Conservation (phyloP, 2,113 vertebrate genomes). For the Heterotilapia buettikoferi region DNA sequence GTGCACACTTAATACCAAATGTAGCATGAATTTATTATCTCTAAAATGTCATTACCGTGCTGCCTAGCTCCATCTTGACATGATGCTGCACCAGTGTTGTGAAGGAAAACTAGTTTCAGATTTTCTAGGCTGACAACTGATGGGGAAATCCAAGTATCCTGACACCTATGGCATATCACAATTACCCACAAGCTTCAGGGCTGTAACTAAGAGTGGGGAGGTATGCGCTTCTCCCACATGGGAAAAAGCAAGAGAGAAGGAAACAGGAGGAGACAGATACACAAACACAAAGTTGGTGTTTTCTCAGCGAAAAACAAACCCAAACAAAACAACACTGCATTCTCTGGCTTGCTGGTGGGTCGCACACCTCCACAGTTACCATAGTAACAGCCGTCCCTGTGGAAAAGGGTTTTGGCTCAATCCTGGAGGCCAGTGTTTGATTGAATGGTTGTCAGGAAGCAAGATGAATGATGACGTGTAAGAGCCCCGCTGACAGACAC, state of each 20-base stretch:
- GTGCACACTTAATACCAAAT: not conserved
- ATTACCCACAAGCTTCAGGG: constrained; percentile 10
- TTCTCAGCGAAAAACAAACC: not conserved
- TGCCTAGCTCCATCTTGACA: not conserved
- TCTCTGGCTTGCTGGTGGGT: constrained; percentile 37
- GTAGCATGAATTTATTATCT: not conserved
- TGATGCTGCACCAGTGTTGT: not conserved
- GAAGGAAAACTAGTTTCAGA: not conserved
- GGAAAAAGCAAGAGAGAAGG: not conserved
- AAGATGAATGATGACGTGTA: constrained; percentile 48
- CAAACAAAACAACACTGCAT: constrained; percentile 1
- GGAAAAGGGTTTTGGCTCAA: constrained; percentile 31
- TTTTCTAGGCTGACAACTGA: not conserved
- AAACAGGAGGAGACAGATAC: not conserved
- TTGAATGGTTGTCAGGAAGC: constrained; percentile 57
- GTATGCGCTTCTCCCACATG: not conserved
- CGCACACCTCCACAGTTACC: constrained; percentile 48
- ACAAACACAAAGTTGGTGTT: constrained; percentile 29
- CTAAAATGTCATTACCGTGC: not conserved
- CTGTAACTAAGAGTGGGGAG: not conserved
- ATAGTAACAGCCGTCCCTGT: constrained; percentile 52
- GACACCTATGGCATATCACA: constrained; percentile 19
- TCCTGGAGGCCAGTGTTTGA: constrained; percentile 50
- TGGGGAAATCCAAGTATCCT: not conserved
- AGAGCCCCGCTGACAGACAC: constrained; percentile 31